Percentiles rank a stretch among this genome's conserved stretches.
phyloP scores from a whole-genome alignment of 2,888 invertebrate species.

The Temnothorax ravouxi region DNA sequence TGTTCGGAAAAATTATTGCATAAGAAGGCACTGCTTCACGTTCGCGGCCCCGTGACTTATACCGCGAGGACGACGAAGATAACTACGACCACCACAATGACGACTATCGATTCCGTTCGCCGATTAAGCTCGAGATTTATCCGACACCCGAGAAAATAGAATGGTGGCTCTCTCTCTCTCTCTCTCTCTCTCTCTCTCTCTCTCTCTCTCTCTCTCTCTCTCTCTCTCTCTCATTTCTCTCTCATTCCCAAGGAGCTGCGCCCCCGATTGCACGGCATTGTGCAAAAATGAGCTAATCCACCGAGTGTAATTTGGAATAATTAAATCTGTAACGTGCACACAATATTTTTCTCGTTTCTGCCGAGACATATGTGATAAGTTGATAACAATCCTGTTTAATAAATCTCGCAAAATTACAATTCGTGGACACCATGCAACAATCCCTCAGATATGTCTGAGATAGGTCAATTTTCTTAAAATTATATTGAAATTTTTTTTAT shows the following conservation, averaged over 20 bases:
- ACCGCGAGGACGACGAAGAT: conserved; percentile 46
- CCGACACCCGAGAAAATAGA: conserved; percentile 4
- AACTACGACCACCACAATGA: neutral
- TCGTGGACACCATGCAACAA: neutral
- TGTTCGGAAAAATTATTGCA: conserved; percentile 75
- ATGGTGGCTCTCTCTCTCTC: neutral
- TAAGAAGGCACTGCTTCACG: conserved; percentile 78
- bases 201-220: no score
- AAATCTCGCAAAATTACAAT: neutral
- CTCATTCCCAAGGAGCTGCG: neutral
- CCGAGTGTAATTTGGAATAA: neutral
- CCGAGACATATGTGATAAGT: neutral
- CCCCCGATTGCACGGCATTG: conserved; percentile 7
- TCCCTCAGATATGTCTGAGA: neutral
- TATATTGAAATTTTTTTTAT: neutral
- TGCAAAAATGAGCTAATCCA: conserved; percentile 4
- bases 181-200: no score
- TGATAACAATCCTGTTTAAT: neutral
- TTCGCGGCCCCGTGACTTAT: conserved; percentile 82
- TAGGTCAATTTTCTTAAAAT: neutral
- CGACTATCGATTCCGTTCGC: conserved; percentile 63
- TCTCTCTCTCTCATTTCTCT: no score
- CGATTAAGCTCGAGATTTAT: neutral
- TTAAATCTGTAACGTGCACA: neutral
- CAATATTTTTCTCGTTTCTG: neutral